Base-by-base conservation (phyloP, 1,140 invertebrate species). In the Drosophila repletoides region DNA sequence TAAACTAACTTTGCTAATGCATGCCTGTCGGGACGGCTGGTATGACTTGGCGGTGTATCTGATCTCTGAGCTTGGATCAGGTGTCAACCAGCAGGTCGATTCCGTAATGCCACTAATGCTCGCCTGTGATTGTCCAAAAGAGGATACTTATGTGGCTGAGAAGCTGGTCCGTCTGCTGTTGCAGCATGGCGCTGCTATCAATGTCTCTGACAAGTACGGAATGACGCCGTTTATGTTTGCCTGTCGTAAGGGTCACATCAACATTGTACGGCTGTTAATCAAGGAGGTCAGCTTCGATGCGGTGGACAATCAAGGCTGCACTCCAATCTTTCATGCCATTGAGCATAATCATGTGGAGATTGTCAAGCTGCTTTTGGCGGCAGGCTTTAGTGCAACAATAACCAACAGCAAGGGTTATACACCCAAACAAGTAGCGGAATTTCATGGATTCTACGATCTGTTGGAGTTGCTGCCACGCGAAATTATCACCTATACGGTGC, bases 321-420 rank as follows among this genome's bases (percentile, higher is more conserved):
- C 89, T 45, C 88, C 90, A 4, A 75, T 92, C 33, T 92, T 92
- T 53, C 90, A 91, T 88, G 92, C 92, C n/a, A 90, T 92, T 2
- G 87, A 91, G 40, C 70, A 80, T 12, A 91, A 91, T 59, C 83
- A 89, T 28, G 26, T 63, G 0, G 79, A 91, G 5, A 72, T 91
- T 29, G 91, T 92, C 5, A 77, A 91, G 70, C 56, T 89, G 17
- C 72, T 92, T 21, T 34, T 92, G 3, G 81, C 91, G 5, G 72
- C 79, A 2, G 90, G 89, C 5, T 88, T 90, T 2, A 72, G 90
- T 70, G 53, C 73, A 22, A 75, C 63, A 19, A 69, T 89, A 40
- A 49, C 74, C 12, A 92, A 92, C 73, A 68, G 77, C 7, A 88
- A 91, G 36, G 91, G 91, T 0, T 90, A 91, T 48, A 91, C 90